These are phyloP conservation scores for Scomber colias DNA, from an alignment of 2,113 vertebrate genomes.

Conservation along the genomic window DNA sequence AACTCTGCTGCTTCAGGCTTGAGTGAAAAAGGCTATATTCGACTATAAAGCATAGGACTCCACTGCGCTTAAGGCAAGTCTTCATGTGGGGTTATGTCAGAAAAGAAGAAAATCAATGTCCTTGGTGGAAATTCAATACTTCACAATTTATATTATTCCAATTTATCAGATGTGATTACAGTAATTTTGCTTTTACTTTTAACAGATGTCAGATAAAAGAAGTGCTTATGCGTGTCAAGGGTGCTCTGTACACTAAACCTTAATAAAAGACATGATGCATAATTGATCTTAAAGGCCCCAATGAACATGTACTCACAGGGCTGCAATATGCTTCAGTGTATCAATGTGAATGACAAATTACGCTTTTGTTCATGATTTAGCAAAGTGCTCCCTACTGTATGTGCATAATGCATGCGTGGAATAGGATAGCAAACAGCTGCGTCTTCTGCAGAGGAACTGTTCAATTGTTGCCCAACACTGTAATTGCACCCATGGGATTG, in stretches of 20 bases:
- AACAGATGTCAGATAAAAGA: conserved; percentile 28
- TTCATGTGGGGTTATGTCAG: neutral
- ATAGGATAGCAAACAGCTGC: neutral
- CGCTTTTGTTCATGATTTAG: conserved; percentile 4
- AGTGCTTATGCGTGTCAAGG: conserved; percentile 2
- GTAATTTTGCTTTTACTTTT: conserved; percentile 19
- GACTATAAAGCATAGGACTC: neutral
- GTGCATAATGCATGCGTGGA: conserved; percentile 41
- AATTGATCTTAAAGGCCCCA: conserved; percentile 55
- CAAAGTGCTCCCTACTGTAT: conserved; percentile 49
- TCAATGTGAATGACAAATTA: conserved; percentile 61
- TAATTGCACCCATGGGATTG: neutral
- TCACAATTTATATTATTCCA: neutral
- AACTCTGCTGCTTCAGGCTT: neutral
- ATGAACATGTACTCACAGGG: conserved; percentile 35
- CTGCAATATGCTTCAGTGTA: conserved; percentile 40
- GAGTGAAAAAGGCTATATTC: neutral
- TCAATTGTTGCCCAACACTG: neutral
- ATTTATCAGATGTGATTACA: neutral
- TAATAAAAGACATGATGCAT: conserved; percentile 62
- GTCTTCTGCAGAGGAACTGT: conserved; percentile 20
- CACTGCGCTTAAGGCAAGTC: neutral
- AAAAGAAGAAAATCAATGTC: neutral
- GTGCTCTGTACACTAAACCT: conserved; percentile 37
- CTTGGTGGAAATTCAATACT: neutral